These are phyloP conservation scores for Fratercula arctica DNA, from an alignment of 2,797 vertebrate species.

Conservation along the genomic window DNA sequence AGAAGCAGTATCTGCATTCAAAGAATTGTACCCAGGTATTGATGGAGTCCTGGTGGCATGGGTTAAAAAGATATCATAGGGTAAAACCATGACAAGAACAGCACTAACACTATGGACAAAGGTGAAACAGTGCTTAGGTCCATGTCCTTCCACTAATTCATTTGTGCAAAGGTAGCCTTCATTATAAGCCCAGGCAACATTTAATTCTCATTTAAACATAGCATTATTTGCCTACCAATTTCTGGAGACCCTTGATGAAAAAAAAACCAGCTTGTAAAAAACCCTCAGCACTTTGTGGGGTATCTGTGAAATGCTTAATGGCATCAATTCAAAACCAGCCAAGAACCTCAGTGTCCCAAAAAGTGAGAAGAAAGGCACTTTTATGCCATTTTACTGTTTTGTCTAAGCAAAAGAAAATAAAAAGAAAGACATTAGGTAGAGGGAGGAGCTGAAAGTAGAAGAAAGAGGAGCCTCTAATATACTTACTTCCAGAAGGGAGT, in stretches of 20 bases:
- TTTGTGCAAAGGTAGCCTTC: neutral
- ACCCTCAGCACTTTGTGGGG: accelerated
- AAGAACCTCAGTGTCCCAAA: neutral
- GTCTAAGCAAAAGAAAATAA: neutral
- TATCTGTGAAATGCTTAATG: neutral
- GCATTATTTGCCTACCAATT: neutral
- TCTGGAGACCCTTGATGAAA: neutral
- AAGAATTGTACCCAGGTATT: neutral
- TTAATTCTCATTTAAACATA: neutral
- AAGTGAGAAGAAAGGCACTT: neutral
- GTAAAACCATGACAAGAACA: neutral
- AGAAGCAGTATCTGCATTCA: neutral
- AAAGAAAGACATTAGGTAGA: neutral
- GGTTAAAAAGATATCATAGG: neutral
- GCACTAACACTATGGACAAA: neutral
- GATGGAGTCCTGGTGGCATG: neutral
- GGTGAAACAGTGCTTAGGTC: neutral
- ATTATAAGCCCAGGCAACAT: accelerated
- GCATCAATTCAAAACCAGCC: neutral
- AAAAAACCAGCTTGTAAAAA: neutral
- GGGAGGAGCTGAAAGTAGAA: neutral
- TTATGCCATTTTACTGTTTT: neutral
- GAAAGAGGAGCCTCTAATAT: neutral
- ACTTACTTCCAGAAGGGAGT: neutral
- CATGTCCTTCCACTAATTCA: neutral